Percentiles rank a stretch among this genome's conserved stretches.
Evolutionary conservation across 2,888 invertebrate species (phyloP).

Genomic region (Apocheima hispidaria): DNA sequence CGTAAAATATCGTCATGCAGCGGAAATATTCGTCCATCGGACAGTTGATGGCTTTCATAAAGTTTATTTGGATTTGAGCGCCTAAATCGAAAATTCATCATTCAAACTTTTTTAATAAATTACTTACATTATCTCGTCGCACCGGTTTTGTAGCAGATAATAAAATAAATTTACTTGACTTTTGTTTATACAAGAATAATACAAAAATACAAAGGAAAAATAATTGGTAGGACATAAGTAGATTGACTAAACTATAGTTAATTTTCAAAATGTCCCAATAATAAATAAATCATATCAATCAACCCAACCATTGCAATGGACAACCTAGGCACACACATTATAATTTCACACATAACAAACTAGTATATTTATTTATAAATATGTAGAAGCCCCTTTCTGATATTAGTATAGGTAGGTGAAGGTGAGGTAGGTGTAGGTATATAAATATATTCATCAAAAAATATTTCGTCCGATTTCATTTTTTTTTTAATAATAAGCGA

Average conservation of each 20-base stretch:
- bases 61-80: constrained; percentile 62
- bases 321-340: neutral
- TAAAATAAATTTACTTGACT: constrained; percentile 60
- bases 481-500: constrained; percentile 12
- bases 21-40: constrained; percentile 73
- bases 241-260: neutral
- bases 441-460: constrained; percentile 7
- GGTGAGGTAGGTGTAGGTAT: too few relatives aligned
- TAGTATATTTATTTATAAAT: too few relatives aligned
- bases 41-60: constrained; percentile 70
- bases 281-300: neutral
- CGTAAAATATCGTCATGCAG: constrained; percentile 73
- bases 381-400: too few relatives aligned
- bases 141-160: constrained; percentile 76
- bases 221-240: neutral
- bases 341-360: neutral
- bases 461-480: constrained; percentile 5
- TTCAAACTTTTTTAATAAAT: constrained; percentile 74
- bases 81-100: constrained; percentile 68
- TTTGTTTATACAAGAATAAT: constrained; percentile 21
- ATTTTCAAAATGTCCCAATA: neutral
- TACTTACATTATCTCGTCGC: constrained; percentile 84
- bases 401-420: too few relatives aligned
- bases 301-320: neutral
- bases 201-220: neutral